These are phyloP conservation scores for Nothoprocta pentlandii DNA, from an alignment of 2,113 vertebrate species.

Conservation along the genomic window DNA sequence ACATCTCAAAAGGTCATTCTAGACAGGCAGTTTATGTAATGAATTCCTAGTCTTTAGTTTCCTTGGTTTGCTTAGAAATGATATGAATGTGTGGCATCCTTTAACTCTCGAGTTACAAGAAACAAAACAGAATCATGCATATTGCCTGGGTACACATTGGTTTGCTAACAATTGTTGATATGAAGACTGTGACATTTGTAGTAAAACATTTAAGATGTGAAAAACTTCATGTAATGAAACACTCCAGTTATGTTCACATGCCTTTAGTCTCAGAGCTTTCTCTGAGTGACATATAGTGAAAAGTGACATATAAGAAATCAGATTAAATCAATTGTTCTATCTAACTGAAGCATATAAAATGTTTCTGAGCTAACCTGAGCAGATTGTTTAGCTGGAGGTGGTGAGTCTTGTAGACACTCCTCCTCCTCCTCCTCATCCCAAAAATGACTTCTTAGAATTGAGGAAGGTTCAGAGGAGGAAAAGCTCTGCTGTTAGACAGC, in stretches of 20 bases:
- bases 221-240: not conserved
- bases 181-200: not conserved
- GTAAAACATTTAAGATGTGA: constrained; percentile 7
- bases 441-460: too few species aligned
- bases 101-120: not conserved
- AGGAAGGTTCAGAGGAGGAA: too few species aligned
- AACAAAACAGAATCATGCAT: not conserved
- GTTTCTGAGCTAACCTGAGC: too few species aligned
- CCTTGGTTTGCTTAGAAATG: not conserved
- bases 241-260: not conserved
- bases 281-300: not conserved
- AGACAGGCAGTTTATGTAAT: not conserved
- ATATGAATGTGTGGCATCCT: not conserved
- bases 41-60: constrained; percentile 10
- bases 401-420: too few species aligned
- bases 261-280: not conserved
- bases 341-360: not conserved
- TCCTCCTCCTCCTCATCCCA: too few species aligned
- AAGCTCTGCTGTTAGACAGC: too few species aligned
- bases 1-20: not conserved
- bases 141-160: not conserved
- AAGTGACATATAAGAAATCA: not conserved
- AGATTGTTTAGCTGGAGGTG: too few species aligned
- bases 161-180: constrained; percentile 3
- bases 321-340: not conserved